Evolutionary conservation across 2,113 vertebrate genomes (phyloP), one percentile per base, ranked within the genome.

Genomic region (Cygnus atratus): DNA sequence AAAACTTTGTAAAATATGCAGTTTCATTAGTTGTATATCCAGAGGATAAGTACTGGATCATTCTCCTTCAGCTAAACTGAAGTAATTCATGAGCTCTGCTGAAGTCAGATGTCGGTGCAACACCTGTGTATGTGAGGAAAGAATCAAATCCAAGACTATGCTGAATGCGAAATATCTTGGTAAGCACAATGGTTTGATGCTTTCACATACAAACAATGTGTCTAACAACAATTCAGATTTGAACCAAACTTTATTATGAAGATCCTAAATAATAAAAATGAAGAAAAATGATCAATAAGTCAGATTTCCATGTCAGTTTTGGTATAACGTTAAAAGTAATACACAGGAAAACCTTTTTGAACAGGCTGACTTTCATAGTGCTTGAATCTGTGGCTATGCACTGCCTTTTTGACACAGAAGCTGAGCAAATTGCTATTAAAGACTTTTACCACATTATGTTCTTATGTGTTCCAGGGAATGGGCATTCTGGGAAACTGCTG

Each of bases 401-500:
- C 37, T 85, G 9, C 5, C 21, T 78, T 87, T 93, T 78, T 57
- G 79, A 88, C 13, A 44, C 14, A 67, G 37, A 83, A 92, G 8
- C 5, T 63, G n/a, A 92, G 25, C 14, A 77, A 88, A 41, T 39
- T 93, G 13, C 7, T 88, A 17, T 62, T 74, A 91, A 95, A 76
- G 31, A 9, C n/a, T 86, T 86, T 86, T 77, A 84, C 35, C 31
- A 44, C 8, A 33, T 71, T 80, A 63, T 22, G 4, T 86, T 66
- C 59, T 95, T 83, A 59, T 11, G 15, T 24, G 33, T 90, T 86
- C 39, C 37, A 81, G 55, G 37, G 75, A 74, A 88, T 14, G 4
- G 10, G 43, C 82, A 73, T 91, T 91, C 90, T 95, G 71, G 71
- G 89, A 90, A 92, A 71, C 29, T 83, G 72, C 59, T 87, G 39